Conservation (phyloP, 2,113 vertebrate genomes). For the Struthidea cinerea region DNA sequence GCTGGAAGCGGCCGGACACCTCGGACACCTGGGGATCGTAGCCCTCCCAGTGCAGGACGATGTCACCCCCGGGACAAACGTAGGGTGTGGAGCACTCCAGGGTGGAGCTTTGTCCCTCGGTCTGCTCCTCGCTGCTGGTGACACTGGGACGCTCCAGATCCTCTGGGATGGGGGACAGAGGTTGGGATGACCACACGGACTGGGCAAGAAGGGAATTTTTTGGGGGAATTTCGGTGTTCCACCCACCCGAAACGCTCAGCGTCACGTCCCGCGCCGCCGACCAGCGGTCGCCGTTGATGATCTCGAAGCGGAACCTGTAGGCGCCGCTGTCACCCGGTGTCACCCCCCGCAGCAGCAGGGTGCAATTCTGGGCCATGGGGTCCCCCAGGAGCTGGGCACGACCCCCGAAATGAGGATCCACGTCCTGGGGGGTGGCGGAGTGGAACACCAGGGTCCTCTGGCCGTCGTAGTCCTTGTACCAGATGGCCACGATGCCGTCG, state of each 20-base stretch:
- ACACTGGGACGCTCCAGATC: background rate
- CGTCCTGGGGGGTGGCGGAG: background rate
- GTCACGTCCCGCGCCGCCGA: background rate
- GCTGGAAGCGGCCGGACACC: background rate
- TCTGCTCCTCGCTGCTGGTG: background rate
- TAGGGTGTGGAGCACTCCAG: slow-evolving; percentile 71
- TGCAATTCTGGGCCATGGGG: background rate
- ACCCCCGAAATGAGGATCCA: background rate
- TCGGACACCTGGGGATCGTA: background rate
- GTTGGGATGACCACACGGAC: rapidly evolving
- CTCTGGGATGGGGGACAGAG: slow-evolving; percentile 23
- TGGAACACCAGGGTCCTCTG: slow-evolving; percentile 15
- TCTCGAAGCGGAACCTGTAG: slow-evolving; percentile 74
- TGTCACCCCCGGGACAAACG: background rate
- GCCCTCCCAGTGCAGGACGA: slow-evolving; percentile 59
- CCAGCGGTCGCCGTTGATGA: slow-evolving; percentile 56
- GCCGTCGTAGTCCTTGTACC: slow-evolving; percentile 50
- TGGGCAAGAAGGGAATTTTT: rapidly evolving
- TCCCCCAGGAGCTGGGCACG: slow-evolving; percentile 47
- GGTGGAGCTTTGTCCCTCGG: background rate
- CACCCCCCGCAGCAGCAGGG: slow-evolving; percentile 45
- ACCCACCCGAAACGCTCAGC: background rate
- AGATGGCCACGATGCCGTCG: slow-evolving; percentile 54
- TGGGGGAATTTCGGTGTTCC: rapidly evolving
- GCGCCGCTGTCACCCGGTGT: background rate